Percentiles rank a stretch among this genome's conserved stretches.
These are phyloP conservation scores for Aricia artaxerxes DNA, from an alignment of 2,888 invertebrate genomes.

Conservation along the genomic window DNA sequence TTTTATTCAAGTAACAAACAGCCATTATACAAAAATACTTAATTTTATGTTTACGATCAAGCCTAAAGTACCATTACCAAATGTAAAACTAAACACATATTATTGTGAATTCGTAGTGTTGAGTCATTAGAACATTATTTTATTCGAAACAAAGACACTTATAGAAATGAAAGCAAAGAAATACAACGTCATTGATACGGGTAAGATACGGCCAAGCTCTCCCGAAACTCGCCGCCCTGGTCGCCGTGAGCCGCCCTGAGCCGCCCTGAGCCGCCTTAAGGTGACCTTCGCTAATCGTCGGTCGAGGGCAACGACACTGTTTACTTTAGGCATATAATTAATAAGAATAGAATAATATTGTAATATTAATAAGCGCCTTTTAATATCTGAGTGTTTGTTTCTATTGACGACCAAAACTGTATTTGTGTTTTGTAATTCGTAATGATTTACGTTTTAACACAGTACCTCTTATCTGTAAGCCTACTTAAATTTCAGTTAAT, in stretches of 20 bases:
- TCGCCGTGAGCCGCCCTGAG: not conserved
- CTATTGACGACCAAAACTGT: not conserved
- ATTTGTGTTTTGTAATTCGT: not conserved
- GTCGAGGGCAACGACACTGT: slow-evolving; percentile 1
- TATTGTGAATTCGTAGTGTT: no score
- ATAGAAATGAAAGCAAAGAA: not conserved
- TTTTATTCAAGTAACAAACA: no score
- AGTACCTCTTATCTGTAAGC: not conserved
- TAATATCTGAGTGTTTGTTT: not conserved
- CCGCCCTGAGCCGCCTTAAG: not conserved
- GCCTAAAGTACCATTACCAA: no score
- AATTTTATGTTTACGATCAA: no score
- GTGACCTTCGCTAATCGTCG: slow-evolving; percentile 8
- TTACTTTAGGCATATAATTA: slow-evolving; percentile 9
- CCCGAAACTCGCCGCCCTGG: not conserved
- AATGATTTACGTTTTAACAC: not conserved
- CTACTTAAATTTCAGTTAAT: not conserved
- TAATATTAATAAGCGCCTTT: not conserved
- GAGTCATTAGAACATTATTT: not conserved
- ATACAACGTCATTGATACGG: not conserved
- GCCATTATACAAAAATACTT: no score
- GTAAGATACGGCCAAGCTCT: not conserved
- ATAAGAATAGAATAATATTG: slow-evolving; percentile 4
- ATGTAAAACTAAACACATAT: no score
- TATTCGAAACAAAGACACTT: not conserved